Evolutionary conservation across 2,888 invertebrate genomes (phyloP).

Genomic region (Dolichopus griseipennis): DNA sequence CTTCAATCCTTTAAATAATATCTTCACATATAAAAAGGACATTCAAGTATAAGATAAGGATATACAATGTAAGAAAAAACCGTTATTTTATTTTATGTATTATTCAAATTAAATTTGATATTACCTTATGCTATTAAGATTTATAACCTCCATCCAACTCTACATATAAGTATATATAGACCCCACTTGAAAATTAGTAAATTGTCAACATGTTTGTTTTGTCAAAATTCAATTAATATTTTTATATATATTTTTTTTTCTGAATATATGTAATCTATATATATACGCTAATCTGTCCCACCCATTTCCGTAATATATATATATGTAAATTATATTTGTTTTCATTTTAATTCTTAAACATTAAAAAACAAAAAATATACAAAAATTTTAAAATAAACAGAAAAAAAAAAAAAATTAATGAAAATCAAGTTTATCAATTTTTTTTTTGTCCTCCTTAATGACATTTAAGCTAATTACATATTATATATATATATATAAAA

Average conservation of each 20-base stretch:
- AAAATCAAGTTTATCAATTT: conserved; percentile 6
- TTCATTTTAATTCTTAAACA: background rate
- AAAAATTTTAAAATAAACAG: background rate
- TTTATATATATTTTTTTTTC: background rate
- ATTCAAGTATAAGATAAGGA: too few relatives aligned
- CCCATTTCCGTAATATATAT: background rate
- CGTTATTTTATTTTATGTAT: too few relatives aligned
- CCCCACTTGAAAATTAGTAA: background rate
- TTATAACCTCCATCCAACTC: too few relatives aligned
- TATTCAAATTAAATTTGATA: too few relatives aligned
- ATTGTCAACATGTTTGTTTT: conserved; percentile 3
- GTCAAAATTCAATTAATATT: background rate
- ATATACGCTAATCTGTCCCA: background rate
- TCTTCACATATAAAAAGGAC: too few relatives aligned
- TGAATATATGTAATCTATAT: too few relatives aligned
- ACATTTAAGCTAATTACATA: conserved; percentile 1
- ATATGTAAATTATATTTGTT: background rate
- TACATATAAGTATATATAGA: too few relatives aligned
- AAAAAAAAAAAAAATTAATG: background rate
- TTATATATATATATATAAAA: background rate
- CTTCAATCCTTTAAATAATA: too few relatives aligned
- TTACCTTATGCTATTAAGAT: too few relatives aligned
- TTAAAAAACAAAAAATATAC: background rate
- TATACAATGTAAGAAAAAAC: too few relatives aligned
- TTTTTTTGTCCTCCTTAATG: conserved; percentile 3